These are phyloP conservation scores for Pluvianellus socialis DNA, from an alignment of 2,113 vertebrate species.

Conservation along the genomic window DNA sequence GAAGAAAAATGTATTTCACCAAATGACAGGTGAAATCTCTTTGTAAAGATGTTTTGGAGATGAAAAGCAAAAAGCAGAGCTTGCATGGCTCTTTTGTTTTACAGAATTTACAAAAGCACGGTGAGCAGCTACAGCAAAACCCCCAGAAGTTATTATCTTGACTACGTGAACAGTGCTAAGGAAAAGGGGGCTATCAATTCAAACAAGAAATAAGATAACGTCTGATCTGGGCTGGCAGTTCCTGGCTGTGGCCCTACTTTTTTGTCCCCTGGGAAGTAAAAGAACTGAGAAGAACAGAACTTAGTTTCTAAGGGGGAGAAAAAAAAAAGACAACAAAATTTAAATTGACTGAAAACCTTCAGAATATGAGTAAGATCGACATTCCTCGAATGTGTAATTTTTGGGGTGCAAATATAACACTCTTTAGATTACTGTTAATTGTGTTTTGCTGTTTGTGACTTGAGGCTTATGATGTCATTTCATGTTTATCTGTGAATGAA, in stretches of 20 bases:
- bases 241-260: background rate
- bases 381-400: background rate
- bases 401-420: background rate
- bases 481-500: slow-evolving; percentile 14
- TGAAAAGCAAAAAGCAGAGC: background rate
- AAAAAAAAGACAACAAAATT: background rate
- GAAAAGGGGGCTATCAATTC: background rate
- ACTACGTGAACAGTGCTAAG: background rate
- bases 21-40: background rate
- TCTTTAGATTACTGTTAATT: background rate
- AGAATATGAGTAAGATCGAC: background rate
- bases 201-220: background rate
- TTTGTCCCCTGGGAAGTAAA: background rate
- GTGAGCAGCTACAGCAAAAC: background rate
- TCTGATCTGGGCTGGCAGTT: background rate
- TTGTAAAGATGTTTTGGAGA: background rate
- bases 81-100: background rate
- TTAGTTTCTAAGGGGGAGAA: background rate
- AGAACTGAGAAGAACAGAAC: background rate
- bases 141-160: background rate
- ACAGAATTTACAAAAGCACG: background rate
- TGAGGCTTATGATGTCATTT: slow-evolving; percentile 51
- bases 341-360: background rate
- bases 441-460: slow-evolving; percentile 62
- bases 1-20: background rate